Evolutionary conservation across 2,113 vertebrate species (phyloP), one percentile per base, ranked within the genome.

Genomic region (Gymnarchus niloticus): DNA sequence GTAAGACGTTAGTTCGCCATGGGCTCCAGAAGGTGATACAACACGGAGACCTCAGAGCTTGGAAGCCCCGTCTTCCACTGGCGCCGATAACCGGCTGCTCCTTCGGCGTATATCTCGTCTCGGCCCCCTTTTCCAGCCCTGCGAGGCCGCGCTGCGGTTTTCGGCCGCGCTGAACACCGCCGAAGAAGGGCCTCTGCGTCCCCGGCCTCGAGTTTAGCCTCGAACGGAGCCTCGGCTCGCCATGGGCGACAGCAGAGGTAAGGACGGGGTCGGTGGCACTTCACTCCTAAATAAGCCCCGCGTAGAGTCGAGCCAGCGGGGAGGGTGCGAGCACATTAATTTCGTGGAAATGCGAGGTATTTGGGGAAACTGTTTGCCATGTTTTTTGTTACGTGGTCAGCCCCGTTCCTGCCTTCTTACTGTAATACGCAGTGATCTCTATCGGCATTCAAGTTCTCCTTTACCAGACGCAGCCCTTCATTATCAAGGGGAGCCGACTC

Each of bases 171-270:
- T 23, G 33, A 54, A 81, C 83, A 37, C 86, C 84, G 61, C 54
- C 59, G 92, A 6, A 92, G 92, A 91, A 91, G 93, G 94, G 93
- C 94, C 94, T n/a, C n/a, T 91, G 90, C 93, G 93, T 93, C 94
- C 94, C 92, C 93, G 93, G 93, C 91, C 91, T 94, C 88, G 91
- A 94, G 93, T 94, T 93, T 85, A 90, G 87, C 17, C 84, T 85
- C 57, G 89, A 88, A 88, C 69, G 91, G 19, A 48, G 81, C 86
- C 82, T 28, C 65, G 54, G 85, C 83, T 59, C 90, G 91, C 52
- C 90, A 95, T 95, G 94, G 94, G 94, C 88, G 94, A 95, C 92
- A 95, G 94, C 37, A 90, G 94, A 93, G 94, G 94, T 95, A 86
- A 93, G n/a, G 92, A 25, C 37, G n/a, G 87, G 37, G 83, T 54